Conservation (phyloP, 2,797 vertebrate genomes). For the Prunella strophiata region DNA sequence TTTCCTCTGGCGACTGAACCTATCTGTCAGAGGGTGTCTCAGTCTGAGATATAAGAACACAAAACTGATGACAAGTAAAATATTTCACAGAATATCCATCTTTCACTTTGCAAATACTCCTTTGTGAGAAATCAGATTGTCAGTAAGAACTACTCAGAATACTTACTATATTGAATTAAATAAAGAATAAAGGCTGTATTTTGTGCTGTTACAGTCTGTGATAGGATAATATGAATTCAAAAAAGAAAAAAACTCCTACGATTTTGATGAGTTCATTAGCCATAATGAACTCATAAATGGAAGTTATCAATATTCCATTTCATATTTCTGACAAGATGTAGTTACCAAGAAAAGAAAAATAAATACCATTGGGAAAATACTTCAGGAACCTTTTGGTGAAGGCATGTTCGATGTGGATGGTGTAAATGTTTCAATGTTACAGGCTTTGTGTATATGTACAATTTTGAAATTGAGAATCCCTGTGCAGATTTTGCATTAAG, state of each 20-base stretch:
- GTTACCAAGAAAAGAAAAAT: not conserved
- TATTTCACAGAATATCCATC: slow-evolving; percentile 80
- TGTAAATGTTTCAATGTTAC: not conserved
- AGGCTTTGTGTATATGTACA: not conserved
- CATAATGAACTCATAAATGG: slow-evolving; percentile 51
- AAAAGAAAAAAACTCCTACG: not conserved
- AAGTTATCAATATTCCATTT: slow-evolving; percentile 49
- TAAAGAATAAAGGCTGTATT: slow-evolving; percentile 54
- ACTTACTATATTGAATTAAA: slow-evolving; percentile 61
- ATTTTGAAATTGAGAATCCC: not conserved
- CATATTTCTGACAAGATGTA: slow-evolving; percentile 22
- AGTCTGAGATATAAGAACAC: slow-evolving; percentile 76
- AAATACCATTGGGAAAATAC: not conserved
- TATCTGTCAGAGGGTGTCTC: slow-evolving; percentile 70
- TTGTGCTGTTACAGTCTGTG: slow-evolving; percentile 54
- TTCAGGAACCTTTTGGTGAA: not conserved
- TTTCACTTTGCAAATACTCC: slow-evolving; percentile 79
- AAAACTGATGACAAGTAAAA: slow-evolving; percentile 79
- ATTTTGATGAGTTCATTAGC: not conserved
- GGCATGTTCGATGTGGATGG: not conserved
- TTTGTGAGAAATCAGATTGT: slow-evolving; percentile 77
- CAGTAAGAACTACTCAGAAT: slow-evolving; percentile 59
- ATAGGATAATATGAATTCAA: slow-evolving; percentile 43
- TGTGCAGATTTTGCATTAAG: not conserved
- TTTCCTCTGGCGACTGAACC: slow-evolving; percentile 61